Evolutionary conservation across 1,140 invertebrate genomes (phyloP).

Genomic region (Pachypsylla venusta): DNA sequence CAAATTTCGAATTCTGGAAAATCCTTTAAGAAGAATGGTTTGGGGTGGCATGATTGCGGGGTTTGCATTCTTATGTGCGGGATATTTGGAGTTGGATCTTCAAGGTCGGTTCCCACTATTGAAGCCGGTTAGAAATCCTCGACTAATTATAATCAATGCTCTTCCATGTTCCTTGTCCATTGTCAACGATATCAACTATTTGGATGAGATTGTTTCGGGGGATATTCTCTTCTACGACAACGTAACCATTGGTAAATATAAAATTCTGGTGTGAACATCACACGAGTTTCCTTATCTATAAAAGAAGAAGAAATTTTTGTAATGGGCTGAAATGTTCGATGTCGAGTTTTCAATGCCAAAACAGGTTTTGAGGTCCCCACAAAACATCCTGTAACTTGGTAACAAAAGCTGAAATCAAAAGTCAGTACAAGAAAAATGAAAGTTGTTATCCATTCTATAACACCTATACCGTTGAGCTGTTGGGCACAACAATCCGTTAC

Average conservation of each 20-base stretch:
- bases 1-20: slow-evolving; percentile 36
- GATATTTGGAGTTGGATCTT: slow-evolving; percentile 62
- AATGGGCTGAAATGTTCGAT: too few relatives aligned
- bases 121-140: neutral
- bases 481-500: too few relatives aligned
- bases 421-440: too few relatives aligned
- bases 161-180: neutral
- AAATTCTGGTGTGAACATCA: too few relatives aligned
- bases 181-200: neutral
- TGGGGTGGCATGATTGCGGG: slow-evolving; percentile 66
- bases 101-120: slow-evolving; percentile 34
- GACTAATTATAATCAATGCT: neutral
- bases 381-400: too few relatives aligned
- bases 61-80: slow-evolving; percentile 72
- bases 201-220: neutral
- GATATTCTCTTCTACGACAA: neutral
- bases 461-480: too few relatives aligned
- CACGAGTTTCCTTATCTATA: too few relatives aligned
- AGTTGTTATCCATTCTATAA: too few relatives aligned
- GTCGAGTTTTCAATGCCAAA: too few relatives aligned
- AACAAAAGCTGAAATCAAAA: too few relatives aligned
- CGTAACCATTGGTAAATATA: neutral
- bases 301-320: too few relatives aligned
- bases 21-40: slow-evolving; percentile 58
- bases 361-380: too few relatives aligned